phyloP scores from a whole-genome alignment of 92 coral and sea anemone species.

The Desmophyllum pertusum region DNA sequence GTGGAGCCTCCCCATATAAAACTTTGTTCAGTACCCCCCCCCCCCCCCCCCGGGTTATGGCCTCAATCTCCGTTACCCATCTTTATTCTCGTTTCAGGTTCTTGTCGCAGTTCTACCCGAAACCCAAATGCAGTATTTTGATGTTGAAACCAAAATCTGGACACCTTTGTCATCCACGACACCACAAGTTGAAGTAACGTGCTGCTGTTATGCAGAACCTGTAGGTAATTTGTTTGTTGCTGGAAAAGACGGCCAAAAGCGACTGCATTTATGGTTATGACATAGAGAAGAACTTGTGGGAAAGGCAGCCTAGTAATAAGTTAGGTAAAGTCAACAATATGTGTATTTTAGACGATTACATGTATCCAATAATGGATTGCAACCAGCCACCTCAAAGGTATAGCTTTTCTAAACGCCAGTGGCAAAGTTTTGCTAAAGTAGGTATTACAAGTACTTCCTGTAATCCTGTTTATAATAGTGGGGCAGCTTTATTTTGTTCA shows the following conservation, averaged over 20 bases:
- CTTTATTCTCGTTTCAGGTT: not conserved
- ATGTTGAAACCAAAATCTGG: not conserved
- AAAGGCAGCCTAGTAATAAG: not conserved
- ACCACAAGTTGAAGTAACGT: not conserved
- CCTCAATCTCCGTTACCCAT: too few relatives aligned
- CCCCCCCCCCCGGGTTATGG: too few relatives aligned
- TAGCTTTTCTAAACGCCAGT: not conserved
- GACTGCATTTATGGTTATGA: not conserved
- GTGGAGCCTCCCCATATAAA: too few relatives aligned
- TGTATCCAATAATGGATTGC: not conserved
- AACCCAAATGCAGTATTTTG: not conserved
- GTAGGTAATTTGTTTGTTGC: not conserved
- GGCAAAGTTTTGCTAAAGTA: constrained; percentile 21
- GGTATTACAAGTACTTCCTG: not conserved
- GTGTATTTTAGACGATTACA: not conserved
- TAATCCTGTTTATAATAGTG: not conserved
- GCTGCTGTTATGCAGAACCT: too few relatives aligned
- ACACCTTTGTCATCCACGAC: not conserved
- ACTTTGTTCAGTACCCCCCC: too few relatives aligned
- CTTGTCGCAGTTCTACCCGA: not conserved
- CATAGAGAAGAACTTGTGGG: not conserved
- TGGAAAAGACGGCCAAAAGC: not conserved
- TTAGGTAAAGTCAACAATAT: not conserved
- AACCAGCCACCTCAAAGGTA: not conserved
- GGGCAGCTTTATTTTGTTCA: not conserved